Evolutionary conservation across 2,113 vertebrate genomes (phyloP), one percentile per base, ranked within the genome.

Genomic region (Chionodraco myersi): DNA sequence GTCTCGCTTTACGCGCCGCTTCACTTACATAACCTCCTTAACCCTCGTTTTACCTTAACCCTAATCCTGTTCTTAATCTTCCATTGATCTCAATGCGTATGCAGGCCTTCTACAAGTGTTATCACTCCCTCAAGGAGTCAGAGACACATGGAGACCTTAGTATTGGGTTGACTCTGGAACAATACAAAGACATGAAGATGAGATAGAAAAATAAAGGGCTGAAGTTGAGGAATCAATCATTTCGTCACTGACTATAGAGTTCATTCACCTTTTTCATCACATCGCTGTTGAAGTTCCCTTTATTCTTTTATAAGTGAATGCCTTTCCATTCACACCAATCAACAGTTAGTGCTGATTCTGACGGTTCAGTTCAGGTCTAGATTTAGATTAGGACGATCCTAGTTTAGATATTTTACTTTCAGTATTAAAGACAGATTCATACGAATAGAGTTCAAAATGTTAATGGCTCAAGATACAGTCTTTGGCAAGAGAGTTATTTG

Each of bases 41-140:
- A 79, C 75, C 70, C 63, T 64, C 44, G 53, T 47, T 80, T 82
- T 62, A 80, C 75, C 36, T 79, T 76, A 77, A 83, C 77, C 72
- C 41, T 72, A 86, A 91, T 88, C 58, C 75, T 61, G n/a, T 52
- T 63, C 59, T 87, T 87, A 85, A 85, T 87, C 85, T 76, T 75
- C 76, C 85, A 88, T 77, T 84, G 85, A 90, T 79, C 77, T 82
- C 62, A 44, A 75, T 77, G 76, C 62, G 34, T 79, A 52, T 6
- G 34, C 11, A 36, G 76, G 48, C 57, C 56, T 72, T 79, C 34
- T 23, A 56, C 69, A 64, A 67, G 56, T 48, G 66, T 79, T 70
- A 58, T 68, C 61, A n/a, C 58, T 51, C n/a, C 44, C 8, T 13
- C 14, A 15, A 9, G 49, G 48, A 45, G 34, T 54, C 14, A 52